Evolutionary conservation across 2,113 vertebrate genomes (phyloP), one percentile per base, ranked within the genome.

Genomic region (Merops nubicus): DNA sequence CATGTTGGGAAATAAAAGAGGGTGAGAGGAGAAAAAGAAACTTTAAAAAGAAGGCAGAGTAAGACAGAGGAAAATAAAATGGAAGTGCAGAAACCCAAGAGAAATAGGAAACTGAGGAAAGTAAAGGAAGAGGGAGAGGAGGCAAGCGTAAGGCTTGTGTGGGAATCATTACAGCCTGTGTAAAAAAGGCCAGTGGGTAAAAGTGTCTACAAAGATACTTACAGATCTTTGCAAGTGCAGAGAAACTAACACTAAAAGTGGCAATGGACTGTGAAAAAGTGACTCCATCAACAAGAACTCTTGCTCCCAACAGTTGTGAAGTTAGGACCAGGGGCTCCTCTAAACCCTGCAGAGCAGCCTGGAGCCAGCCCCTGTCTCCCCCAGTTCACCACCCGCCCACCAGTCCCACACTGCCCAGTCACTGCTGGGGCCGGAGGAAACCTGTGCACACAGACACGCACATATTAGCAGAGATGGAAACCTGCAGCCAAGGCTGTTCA

Each of bases 401-500:
- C 56, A 54, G 63, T 34, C 36, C 29, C 38, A 34, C 2, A 1
- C 22, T 64, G 33, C 42, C 42, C 47, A 60, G 47, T 12, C 9
- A 1, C 29, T 69, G 54, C 45, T 18, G 15, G 21, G 8, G 21
- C 9, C 5, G 69, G 62, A 53, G 68, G 28, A 91, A 18, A 6
- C 42, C 50, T 22, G 22, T 17, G 31, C 59, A 54, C 38, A 16
- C 31, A 56, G 17, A 23, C 65, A 78, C 0, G 1, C 5, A 23
- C 26, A 33, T n/a, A 18, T 0, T 0, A 34, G 20, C 40, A 23
- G 60, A 67, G 36, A 38, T 29, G 1, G 5, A 85, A 86, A 45
- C 42, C 31, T 62, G 20, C 13, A 74, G 34, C 11, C 40, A n/a
- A 38, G 13, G 23, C 20, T 95, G 34, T 51, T 64, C 56, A 75